Evolutionary conservation across 2,888 invertebrate genomes (phyloP).

Genomic region (Rhorus exstirpatorius): DNA sequence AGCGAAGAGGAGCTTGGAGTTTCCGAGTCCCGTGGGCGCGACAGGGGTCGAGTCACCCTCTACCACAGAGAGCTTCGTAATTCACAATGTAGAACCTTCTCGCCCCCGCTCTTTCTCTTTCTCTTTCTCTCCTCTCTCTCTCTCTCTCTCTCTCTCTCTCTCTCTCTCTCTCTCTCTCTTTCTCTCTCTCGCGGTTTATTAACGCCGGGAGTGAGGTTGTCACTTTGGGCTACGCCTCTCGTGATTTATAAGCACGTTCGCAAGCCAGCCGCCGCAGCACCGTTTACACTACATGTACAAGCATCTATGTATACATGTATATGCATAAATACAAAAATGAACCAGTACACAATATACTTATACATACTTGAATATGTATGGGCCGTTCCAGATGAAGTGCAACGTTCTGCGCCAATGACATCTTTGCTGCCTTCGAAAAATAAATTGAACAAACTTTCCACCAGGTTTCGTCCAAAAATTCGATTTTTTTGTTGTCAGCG

Average conservation of each 20-base stretch:
- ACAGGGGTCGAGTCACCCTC: constrained; percentile 64
- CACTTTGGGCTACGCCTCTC: constrained; percentile 82
- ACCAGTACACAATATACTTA: constrained; percentile 10
- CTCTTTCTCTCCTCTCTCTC: too few relatives aligned
- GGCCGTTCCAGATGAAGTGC: background rate
- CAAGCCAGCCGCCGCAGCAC: constrained; percentile 64
- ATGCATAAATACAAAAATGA: background rate
- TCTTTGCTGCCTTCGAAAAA: background rate
- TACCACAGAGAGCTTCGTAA: constrained; percentile 57
- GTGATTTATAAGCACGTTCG: constrained; percentile 79
- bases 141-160: constrained; percentile 33
- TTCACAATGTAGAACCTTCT: constrained; percentile 65
- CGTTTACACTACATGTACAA: constrained; percentile 23
- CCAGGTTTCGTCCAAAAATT: too few relatives aligned
- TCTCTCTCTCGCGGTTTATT: too few relatives aligned
- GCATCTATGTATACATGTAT: constrained; percentile 1
- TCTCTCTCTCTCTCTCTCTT: constrained; percentile 71
- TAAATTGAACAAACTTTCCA: too few relatives aligned
- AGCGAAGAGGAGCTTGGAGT: constrained; percentile 31
- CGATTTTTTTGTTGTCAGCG: too few relatives aligned
- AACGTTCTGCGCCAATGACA: background rate
- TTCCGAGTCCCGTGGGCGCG: constrained; percentile 46
- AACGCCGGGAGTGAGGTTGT: constrained; percentile 80
- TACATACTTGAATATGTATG: background rate
- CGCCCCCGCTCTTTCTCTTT: constrained; percentile 47